These are phyloP conservation scores for Steinernema hermaphroditum DNA, from an alignment of 2,888 invertebrate species.

Conservation along the genomic window DNA sequence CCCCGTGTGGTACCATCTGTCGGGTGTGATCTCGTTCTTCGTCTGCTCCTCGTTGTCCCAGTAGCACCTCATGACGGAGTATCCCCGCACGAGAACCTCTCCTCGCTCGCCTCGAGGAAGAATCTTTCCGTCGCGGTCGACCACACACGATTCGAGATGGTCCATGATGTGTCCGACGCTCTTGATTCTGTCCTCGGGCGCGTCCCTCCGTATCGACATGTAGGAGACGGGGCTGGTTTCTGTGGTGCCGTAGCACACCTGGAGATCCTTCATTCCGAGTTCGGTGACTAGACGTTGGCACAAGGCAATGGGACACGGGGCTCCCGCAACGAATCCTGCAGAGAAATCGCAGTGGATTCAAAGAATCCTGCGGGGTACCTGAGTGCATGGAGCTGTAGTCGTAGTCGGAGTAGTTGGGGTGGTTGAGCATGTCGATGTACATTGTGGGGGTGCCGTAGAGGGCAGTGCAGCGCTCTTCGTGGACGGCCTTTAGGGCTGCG, in stretches of 20 bases:
- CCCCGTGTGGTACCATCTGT: conserved; percentile 83
- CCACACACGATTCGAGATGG: conserved; percentile 70
- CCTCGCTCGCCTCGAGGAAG: conserved; percentile 60
- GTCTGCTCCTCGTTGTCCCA: conserved; percentile 81
- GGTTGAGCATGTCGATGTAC: conserved; percentile 70
- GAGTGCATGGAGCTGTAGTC: conserved; percentile 64
- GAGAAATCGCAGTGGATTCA: conserved; percentile 42
- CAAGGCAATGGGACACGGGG: conserved; percentile 73
- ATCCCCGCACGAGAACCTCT: conserved; percentile 71
- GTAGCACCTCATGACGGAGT: conserved; percentile 79
- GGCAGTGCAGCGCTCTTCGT: conserved; percentile 73
- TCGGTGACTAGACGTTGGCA: conserved; percentile 67
- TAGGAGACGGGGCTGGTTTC: conserved; percentile 73
- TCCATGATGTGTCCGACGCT: conserved; percentile 72
- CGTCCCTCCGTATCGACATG: conserved; percentile 69
- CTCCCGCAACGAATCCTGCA: conserved; percentile 76
- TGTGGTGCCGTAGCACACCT: conserved; percentile 72
- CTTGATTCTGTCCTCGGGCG: conserved; percentile 69
- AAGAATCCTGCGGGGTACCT: conserved; percentile 33
- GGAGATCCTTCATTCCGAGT: conserved; percentile 67
- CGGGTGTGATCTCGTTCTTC: conserved; percentile 73
- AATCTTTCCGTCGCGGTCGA: conserved; percentile 56
- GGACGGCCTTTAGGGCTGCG: conserved; percentile 73
- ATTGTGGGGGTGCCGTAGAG: conserved; percentile 70
- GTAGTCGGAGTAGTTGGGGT: conserved; percentile 66